phyloP scores from a whole-genome alignment of 1,140 invertebrate species.

The Monochamus saltuarius region DNA sequence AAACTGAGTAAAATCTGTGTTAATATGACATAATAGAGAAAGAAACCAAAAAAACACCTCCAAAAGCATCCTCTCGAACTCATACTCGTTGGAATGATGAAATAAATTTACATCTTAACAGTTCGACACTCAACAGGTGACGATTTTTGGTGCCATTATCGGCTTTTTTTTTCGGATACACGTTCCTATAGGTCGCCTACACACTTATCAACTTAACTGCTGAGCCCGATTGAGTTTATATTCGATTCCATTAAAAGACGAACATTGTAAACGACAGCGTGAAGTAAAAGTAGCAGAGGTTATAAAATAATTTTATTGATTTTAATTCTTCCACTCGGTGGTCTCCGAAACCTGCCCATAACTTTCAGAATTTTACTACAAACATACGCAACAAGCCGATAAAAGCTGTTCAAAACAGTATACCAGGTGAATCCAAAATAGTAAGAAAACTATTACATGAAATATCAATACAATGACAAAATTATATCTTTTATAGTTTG shows the following conservation, averaged over 20 bases:
- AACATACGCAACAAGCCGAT: too few species aligned
- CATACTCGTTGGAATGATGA: neutral
- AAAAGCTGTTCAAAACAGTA: too few species aligned
- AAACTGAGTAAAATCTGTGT: too few species aligned
- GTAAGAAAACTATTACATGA: too few species aligned
- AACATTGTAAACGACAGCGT: constrained; percentile 23
- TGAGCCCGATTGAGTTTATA: neutral
- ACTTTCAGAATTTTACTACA: too few species aligned
- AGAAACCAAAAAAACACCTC: too few species aligned
- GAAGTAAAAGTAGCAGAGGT: constrained; percentile 21
- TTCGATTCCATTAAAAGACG: constrained; percentile 12
- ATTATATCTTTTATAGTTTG: too few species aligned
- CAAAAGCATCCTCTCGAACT: too few species aligned
- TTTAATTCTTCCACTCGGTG: constrained; percentile 21
- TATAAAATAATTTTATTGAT: constrained; percentile 27
- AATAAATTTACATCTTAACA: constrained; percentile 19
- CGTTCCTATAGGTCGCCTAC: neutral
- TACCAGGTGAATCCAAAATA: too few species aligned
- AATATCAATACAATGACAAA: too few species aligned
- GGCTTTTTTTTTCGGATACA: constrained; percentile 18
- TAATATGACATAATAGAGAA: too few species aligned
- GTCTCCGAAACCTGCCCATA: neutral
- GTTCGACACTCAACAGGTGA: constrained; percentile 18
- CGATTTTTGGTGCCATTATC: constrained; percentile 18
- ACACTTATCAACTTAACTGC: neutral